These are phyloP conservation scores for Albula goreensis DNA, from an alignment of 2,113 vertebrate species.

Conservation along the genomic window DNA sequence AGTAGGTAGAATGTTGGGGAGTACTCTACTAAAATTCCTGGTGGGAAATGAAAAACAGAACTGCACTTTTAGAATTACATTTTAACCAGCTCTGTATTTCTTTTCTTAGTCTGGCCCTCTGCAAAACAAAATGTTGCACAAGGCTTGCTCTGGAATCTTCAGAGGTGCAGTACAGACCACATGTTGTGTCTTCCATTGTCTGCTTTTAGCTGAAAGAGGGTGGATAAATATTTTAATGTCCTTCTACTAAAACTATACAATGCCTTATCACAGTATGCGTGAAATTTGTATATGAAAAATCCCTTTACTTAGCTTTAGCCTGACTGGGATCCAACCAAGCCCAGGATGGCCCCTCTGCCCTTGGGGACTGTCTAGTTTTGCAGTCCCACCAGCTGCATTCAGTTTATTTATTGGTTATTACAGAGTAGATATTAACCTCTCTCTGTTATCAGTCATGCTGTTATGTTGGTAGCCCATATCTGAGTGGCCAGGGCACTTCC, in stretches of 20 bases:
- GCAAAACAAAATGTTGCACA: background rate
- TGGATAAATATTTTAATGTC: background rate
- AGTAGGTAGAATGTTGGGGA: background rate
- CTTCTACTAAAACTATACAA: no score
- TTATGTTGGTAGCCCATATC: background rate
- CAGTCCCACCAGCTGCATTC: background rate
- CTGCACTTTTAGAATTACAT: background rate
- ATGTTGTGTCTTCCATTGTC: background rate
- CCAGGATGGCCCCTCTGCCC: background rate
- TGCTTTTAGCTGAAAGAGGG: background rate
- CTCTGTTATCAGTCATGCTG: slow-evolving; percentile 11
- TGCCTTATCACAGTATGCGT: no score
- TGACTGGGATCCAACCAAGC: background rate
- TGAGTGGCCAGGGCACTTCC: no score
- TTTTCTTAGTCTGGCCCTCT: background rate
- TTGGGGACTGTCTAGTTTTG: background rate
- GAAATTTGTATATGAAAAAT: background rate
- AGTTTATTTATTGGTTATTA: background rate
- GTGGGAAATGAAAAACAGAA: background rate
- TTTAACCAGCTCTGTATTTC: background rate
- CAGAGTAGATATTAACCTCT: slow-evolving; percentile 2
- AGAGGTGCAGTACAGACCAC: background rate
- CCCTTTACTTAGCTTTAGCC: no score
- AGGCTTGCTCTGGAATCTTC: background rate
- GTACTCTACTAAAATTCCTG: background rate